Evolutionary conservation across 2,797 vertebrate species (phyloP), one percentile per base, ranked within the genome.

Genomic region (Percopsis omiscomaycus): DNA sequence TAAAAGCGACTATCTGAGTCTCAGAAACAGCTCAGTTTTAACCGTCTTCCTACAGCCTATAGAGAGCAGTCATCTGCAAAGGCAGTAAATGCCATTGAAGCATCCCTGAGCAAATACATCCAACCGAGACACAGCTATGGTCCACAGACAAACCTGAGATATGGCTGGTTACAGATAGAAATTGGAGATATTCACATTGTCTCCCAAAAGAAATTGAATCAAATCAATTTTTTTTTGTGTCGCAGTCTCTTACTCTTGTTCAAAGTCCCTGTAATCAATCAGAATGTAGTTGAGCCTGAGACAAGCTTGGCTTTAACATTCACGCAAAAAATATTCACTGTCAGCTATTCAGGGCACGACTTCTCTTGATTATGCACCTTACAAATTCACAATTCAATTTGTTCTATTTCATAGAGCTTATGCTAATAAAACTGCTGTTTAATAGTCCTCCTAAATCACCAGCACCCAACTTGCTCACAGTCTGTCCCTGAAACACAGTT

Each of bases 81-180:
- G 79, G 82, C 71, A 84, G 85, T 90, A 89, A 91, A 89, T 86
- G 80, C 83, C 83, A 74, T 67, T 86, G 85, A 90, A 84, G 88
- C 91, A 85, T 89, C 88, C 68, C 82, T 89, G 88, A 87, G 84
- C 85, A 87, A 91, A 91, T 86, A 89, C 74, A 87, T 87, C 84
- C 73, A 86, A 73, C 73, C 71, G 63, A 86, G 83, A 80, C 76
- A 58, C 71, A 77, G 74, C 79, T 85, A 73, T 71, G 79, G 75
- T 79, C 75, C 59, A 77, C 73, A 47, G 64, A 82, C 79, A 87
- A 85, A 80, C 79, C 73, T 77, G 71, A 78, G 67, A 53, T 74
- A 72, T 65, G 64, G 64, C 75, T 64, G 66, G 64, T 62, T 66
- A 71, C 70, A 84, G 81, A 81, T 77, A 77, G 76, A 42, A 42